Percentiles rank a stretch among this genome's conserved stretches.
phyloP scores from a whole-genome alignment of 2,888 invertebrate species.

The Chloroclystis v-ata region DNA sequence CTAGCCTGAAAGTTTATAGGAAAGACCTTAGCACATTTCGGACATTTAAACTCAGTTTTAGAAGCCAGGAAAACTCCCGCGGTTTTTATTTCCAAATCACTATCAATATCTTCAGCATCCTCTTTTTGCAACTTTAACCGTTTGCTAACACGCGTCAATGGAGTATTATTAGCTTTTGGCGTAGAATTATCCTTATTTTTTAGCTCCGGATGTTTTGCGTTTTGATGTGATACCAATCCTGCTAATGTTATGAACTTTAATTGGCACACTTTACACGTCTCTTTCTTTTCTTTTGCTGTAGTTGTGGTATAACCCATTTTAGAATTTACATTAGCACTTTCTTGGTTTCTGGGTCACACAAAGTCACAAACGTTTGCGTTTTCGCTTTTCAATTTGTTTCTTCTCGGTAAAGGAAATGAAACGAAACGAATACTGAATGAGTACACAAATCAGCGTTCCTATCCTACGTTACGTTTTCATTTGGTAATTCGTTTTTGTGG shows the following conservation, averaged over 20 bases:
- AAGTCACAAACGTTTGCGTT: constrained; percentile 1
- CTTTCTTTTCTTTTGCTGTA: constrained; percentile 37
- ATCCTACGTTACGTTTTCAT: too few relatives aligned
- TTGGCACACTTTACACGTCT: constrained; percentile 49
- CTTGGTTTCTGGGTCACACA: constrained; percentile 7
- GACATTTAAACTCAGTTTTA: constrained; percentile 52
- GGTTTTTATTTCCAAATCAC: not conserved
- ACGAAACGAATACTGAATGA: too few relatives aligned
- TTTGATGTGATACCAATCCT: constrained; percentile 43
- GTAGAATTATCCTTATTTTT: not conserved
- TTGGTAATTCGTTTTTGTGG: too few relatives aligned
- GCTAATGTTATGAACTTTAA: constrained; percentile 40
- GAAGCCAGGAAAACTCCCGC: not conserved
- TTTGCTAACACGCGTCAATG: constrained; percentile 20
- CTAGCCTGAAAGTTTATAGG: constrained; percentile 45
- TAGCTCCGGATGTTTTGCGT: constrained; percentile 29
- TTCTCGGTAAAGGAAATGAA: too few relatives aligned
- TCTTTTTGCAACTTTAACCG: constrained; percentile 12
- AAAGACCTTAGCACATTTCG: constrained; percentile 44
- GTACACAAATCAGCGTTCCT: too few relatives aligned
- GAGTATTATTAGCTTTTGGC: constrained; percentile 11
- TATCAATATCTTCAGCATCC: constrained; percentile 10
- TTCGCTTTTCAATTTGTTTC: too few relatives aligned
- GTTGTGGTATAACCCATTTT: constrained; percentile 50
- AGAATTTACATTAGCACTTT: constrained; percentile 2